Evolutionary conservation across 2,797 vertebrate species (phyloP).

Genomic region (Myotis myotis): DNA sequence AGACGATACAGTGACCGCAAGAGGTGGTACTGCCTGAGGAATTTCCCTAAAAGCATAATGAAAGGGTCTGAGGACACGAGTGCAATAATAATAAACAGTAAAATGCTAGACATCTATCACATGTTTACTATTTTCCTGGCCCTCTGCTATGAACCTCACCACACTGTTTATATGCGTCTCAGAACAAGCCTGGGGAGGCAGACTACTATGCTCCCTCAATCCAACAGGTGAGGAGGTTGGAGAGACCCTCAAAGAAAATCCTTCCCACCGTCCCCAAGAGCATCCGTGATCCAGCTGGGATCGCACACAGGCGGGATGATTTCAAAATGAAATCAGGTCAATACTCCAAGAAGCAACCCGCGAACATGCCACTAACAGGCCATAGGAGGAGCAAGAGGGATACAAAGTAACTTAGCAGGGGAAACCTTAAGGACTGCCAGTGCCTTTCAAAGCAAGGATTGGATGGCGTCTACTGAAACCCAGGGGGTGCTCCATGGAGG

Average conservation of each 20-base stretch:
- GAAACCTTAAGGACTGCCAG: background rate
- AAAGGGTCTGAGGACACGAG: background rate
- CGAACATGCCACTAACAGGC: too few species aligned
- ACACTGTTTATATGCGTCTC: fast-evolving
- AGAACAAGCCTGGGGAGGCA: background rate
- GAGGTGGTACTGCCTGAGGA: background rate
- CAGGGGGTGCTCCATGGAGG: fast-evolving
- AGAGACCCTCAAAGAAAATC: background rate
- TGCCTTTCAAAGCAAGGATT: fast-evolving
- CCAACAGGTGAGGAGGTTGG: background rate
- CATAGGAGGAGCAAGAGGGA: background rate
- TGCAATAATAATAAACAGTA: background rate
- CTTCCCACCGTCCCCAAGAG: background rate
- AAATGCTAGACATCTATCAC: background rate
- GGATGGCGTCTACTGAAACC: fast-evolving
- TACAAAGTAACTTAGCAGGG: fast-evolving
- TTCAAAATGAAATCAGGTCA: background rate
- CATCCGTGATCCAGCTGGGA: background rate
- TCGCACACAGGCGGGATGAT: background rate
- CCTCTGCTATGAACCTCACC: background rate
- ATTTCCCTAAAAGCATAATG: background rate
- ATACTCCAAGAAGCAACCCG: background rate
- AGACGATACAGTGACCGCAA: background rate
- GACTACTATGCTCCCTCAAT: background rate
- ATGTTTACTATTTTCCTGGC: background rate